A percentile compares a stretch with the other conserved stretches of the same genome.
Conservation (phyloP, 1,140 invertebrate species). For the Cydia fagiglandana region DNA sequence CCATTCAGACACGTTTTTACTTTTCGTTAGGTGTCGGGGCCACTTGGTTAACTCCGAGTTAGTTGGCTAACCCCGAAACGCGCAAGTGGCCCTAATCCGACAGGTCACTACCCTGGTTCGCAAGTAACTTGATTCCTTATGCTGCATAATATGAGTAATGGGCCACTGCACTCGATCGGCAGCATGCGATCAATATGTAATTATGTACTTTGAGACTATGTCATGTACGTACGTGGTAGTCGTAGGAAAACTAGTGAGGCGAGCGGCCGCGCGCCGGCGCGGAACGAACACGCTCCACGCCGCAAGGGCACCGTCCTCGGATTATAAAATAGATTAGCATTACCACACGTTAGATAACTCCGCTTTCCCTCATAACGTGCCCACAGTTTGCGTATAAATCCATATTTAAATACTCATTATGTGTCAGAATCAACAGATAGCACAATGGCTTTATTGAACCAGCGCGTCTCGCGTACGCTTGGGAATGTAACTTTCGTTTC, state of each 20-base stretch:
- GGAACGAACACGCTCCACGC: background rate
- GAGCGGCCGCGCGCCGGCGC: background rate
- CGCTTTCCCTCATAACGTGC: background rate
- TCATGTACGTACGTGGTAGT: background rate
- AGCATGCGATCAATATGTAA: background rate
- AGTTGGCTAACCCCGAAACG: no score
- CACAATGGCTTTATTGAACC: background rate
- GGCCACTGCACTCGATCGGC: constrained; percentile 1
- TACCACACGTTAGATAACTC: constrained; percentile 20
- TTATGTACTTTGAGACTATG: background rate
- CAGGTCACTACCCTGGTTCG: background rate
- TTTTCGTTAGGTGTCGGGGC: no score
- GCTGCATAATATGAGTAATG: background rate
- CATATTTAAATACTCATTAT: background rate
- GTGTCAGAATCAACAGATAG: background rate
- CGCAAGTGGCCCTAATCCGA: no score
- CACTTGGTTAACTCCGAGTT: no score
- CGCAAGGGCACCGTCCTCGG: background rate
- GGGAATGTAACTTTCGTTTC: constrained; percentile 5
- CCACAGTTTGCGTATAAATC: background rate
- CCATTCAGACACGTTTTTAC: no score
- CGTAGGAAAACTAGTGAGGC: background rate
- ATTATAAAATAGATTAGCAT: constrained; percentile 4
- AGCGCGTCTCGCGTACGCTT: background rate
- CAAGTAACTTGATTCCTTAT: background rate